These are phyloP conservation scores for Champsocephalus esox DNA, from an alignment of 2,797 vertebrate species.

Conservation along the genomic window DNA sequence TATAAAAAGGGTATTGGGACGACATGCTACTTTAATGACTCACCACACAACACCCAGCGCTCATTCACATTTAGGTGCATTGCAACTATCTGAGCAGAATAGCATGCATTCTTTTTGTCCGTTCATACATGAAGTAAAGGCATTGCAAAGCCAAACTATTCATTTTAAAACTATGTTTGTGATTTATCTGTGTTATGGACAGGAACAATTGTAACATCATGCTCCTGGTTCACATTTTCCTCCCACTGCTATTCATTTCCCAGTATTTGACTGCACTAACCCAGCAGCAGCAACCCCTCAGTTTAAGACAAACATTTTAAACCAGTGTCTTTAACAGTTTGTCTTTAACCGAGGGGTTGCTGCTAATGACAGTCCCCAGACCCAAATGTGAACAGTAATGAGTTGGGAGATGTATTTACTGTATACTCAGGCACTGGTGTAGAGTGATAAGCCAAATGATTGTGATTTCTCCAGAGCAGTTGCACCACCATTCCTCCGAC, in stretches of 20 bases:
- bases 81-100: neutral
- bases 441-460: constrained; percentile 67
- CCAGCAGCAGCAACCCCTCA: too few relatives aligned
- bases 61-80: neutral
- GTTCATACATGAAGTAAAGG: neutral
- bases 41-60: neutral
- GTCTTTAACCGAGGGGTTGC: constrained; percentile 70
- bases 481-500: constrained; percentile 39
- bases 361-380: constrained; percentile 77
- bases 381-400: constrained; percentile 79
- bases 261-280: constrained; percentile 58
- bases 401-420: constrained; percentile 78
- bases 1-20: constrained; percentile 11
- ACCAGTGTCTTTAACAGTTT: constrained; percentile 66
- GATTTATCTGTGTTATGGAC: constrained; percentile 24
- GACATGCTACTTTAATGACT: constrained; percentile 18
- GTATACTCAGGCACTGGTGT: constrained; percentile 60
- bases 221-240: constrained; percentile 35
- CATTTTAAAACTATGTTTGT: constrained; percentile 14
- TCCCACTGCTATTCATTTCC: constrained; percentile 60
- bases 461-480: constrained; percentile 57
- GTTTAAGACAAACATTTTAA: constrained; percentile 57
- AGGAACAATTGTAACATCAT: constrained; percentile 23
- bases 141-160: constrained; percentile 17
- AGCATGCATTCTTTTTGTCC: neutral